Evolutionary conservation across 2,113 vertebrate species (phyloP), one percentile per base, ranked within the genome.

Genomic region (Psilopogon haemacephalus): DNA sequence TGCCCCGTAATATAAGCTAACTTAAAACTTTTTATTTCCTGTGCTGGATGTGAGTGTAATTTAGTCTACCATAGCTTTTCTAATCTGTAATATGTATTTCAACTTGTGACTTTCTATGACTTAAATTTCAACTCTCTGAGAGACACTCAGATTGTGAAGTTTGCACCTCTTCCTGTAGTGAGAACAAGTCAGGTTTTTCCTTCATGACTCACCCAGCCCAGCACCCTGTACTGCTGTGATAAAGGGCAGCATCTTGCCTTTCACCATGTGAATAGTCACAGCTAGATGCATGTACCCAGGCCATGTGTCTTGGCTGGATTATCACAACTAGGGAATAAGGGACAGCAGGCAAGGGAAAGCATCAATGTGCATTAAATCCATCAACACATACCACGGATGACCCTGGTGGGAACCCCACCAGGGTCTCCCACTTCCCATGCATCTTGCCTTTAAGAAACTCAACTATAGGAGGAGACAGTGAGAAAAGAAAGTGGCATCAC

Each of bases 271-370:
- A n/a, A 35, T 9, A 69, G 8, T 9, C 70, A 74, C 18, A 78
- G 18, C 11, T 30, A 4, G 16, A 8, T 37, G 6, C 35, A 46
- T 54, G 21, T 23, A 82, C 11, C 30, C 18, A 68, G 2, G 18
- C 24, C 33, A n/a, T 0, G 0, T 28, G 18, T 27, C 46, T 63
- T 50, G n/a, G 67, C 33, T 37, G 20, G 78, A 50, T 3, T 9
- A 54, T 23, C 58, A 38, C 6, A 27, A 7, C 5, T 37, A 65
- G 16, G 4, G 12, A 56, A 69, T 37, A 64, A 64, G 71, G 13
- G 19, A 56, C 10, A 42, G 20, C 7, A 71, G 18, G 30, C 7
- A 88, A 63, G 8, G 12, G 27, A 14, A 33, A 62, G 8, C 5
- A 37, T 32, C 12, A 33, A 11, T 27, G 21, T 15, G 4, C 11